Evolutionary conservation across 2,797 vertebrate species (phyloP).

Genomic region (Catharus ustulatus): DNA sequence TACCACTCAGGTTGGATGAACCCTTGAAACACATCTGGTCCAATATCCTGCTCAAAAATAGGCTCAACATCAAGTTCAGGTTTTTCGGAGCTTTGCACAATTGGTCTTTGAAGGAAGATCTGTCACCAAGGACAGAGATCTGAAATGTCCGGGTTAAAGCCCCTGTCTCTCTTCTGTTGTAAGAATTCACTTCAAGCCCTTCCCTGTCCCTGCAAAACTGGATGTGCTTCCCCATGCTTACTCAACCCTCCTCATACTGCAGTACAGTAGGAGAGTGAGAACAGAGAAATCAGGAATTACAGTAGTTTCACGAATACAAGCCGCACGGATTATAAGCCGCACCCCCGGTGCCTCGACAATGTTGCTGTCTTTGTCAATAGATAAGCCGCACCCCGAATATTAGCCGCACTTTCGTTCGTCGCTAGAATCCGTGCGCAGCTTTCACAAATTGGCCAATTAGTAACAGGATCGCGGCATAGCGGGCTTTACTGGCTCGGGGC

Average conservation of each 20-base stretch:
- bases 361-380: too few relatives aligned
- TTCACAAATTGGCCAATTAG: too few relatives aligned
- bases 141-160: not conserved
- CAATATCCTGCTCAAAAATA: not conserved
- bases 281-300: not conserved
- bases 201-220: not conserved
- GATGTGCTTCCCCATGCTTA: not conserved
- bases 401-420: too few relatives aligned
- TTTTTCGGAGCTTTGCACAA: accelerated
- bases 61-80: not conserved
- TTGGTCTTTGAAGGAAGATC: not conserved
- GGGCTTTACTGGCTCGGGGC: too few relatives aligned
- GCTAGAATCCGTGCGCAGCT: too few relatives aligned
- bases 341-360: too few relatives aligned
- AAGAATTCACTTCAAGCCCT: not conserved
- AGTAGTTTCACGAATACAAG: too few relatives aligned
- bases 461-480: too few relatives aligned
- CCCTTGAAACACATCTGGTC: not conserved
- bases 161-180: not conserved
- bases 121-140: not conserved
- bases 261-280: not conserved
- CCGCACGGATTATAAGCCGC: too few relatives aligned
- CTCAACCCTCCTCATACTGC: not conserved
- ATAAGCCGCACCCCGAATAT: too few relatives aligned
- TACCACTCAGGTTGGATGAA: not conserved